Base-by-base conservation (phyloP, 2,888 invertebrate species). In the Chymomyza procnemis region DNA sequence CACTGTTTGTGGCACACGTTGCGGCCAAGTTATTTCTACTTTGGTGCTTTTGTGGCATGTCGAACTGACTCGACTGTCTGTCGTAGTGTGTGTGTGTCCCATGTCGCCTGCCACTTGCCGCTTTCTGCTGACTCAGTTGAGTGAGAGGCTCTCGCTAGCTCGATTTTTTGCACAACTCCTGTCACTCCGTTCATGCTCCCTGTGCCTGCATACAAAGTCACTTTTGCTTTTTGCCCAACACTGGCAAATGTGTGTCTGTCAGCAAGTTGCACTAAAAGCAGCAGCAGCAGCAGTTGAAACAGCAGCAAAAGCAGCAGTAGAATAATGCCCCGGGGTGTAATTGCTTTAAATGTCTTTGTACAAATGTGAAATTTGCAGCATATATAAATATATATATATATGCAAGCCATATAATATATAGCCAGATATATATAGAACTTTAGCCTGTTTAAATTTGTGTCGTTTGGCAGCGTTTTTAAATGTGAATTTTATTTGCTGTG, bases 271-370 rank as follows among this genome's bases (percentile, higher is more conserved):
- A 56, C 26, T 26, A 26, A 22, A 22, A 81, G 77, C 54, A 54
- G 19, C 18, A 41, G 34, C 12, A 12, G 34, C 9, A 54, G 19
- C 54, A 54, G 19, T 8, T 12, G 34, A 12, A 12, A 12, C 9
- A 54, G 19, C 54, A 54, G 18, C 19, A 12, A 30, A 14, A 56
- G 19, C 54, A 54, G 54, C 16, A 9, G 5, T 62, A 78, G 82
- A 86, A 84, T 84, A 87, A 83, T 85, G 76, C 83, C 74, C 83
- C 56, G 57, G 83, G 83, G 83, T 71, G 80, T 83, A 83, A 83
- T 83, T 87, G 83, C 87, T 87, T 83, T 82, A 83, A 83, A 87
- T 83, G 87, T 76, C 87, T 82, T 78, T 85, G 82, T 85, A 80
- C 71, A 86, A 85, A 80, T 83, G 76, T 70, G 50, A 74, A 77